Evolutionary conservation across 1,140 invertebrate species (phyloP), one percentile per base, ranked within the genome.

Genomic region (Bathynomus jamesi): DNA sequence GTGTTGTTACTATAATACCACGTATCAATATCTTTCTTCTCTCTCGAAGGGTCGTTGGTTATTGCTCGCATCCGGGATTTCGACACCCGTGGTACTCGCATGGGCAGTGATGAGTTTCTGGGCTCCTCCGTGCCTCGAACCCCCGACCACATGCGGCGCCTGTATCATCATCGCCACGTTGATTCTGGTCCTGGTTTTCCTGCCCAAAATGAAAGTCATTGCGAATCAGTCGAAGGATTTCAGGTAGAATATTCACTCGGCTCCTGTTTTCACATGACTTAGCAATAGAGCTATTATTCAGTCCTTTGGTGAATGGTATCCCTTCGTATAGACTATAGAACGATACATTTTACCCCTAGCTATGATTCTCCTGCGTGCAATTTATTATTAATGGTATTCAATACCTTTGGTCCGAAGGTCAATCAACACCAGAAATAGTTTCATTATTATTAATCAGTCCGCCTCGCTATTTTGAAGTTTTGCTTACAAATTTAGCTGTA

Each of bases 141-240:
- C 72, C 13, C 72, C 72, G 17, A 73, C 72, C 28, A 73, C 72
- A 28, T 65, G 72, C 24, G 72, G 69, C 5, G 72, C 72, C 13
- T 30, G 69, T n/a, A 32, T 73, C 13, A 31, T 65, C 25, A 40
- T 73, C 3, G 72, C 72, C 11, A 65, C 67, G 28, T 17, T 69
- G 11, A 61, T 73, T 17, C 40, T 73, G 1, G 72, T 32, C 60
- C 62, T 73, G 17, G 30, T 73, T 13, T 73, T 73, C 40, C 65
- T 69, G 5, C 72, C 72, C 31, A 73, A 73, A 28, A 73, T 73
- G 72, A n/a, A n/a, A n/a, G n/a, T n/a, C n/a, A n/a, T n/a, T n/a
- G n/a, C n/a, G n/a, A n/a, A n/a, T n/a, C n/a, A 73, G 67, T n/a
- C 72, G 11, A 68, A 69, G 30, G 63, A 73, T 10, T 73, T 73